Evolutionary conservation across 1,140 invertebrate species (phyloP).

Genomic region (Cephus cinctus): DNA sequence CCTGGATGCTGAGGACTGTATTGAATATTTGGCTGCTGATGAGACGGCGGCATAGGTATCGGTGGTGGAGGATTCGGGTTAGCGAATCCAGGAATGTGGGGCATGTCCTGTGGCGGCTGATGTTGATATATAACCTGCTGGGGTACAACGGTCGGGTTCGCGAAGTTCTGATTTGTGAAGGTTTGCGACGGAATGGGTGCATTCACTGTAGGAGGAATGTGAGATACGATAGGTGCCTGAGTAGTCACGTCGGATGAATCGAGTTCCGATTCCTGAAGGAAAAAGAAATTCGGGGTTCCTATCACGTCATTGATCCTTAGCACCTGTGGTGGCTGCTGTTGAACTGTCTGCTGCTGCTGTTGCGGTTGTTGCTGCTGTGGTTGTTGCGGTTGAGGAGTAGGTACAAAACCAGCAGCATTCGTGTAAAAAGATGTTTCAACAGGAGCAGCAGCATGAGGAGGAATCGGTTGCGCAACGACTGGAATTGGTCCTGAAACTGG

Average conservation of each 20-base stretch:
- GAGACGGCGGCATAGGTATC: constrained; percentile 52
- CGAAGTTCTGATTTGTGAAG: constrained; percentile 76
- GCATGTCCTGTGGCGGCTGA: constrained; percentile 45
- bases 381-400: constrained; percentile 17
- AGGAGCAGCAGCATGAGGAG: constrained; percentile 34
- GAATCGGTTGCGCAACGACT: constrained; percentile 46
- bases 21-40: constrained; percentile 43
- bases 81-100: constrained; percentile 50
- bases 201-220: constrained; percentile 58
- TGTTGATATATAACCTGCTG: constrained; percentile 49
- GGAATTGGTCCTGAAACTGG: constrained; percentile 44
- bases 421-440: constrained; percentile 47
- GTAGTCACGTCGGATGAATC: constrained; percentile 63
- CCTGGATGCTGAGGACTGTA: constrained; percentile 46
- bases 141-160: constrained; percentile 47
- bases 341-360: constrained; percentile 45
- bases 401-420: constrained; percentile 40
- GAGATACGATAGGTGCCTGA: constrained; percentile 44
- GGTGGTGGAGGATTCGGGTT: constrained; percentile 52
- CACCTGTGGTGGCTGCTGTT: constrained; percentile 58
- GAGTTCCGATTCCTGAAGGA: constrained; percentile 75
- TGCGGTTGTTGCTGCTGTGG: constrained; percentile 15
- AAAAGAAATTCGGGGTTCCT: constrained; percentile 71
- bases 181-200: constrained; percentile 72
- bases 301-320: constrained; percentile 70